A percentile compares a stretch with the other conserved stretches of the same genome.
Conservation (phyloP, 30 jellyfish, hydroid and myxozoan species). For the Chrysaora quinquecirrha region DNA sequence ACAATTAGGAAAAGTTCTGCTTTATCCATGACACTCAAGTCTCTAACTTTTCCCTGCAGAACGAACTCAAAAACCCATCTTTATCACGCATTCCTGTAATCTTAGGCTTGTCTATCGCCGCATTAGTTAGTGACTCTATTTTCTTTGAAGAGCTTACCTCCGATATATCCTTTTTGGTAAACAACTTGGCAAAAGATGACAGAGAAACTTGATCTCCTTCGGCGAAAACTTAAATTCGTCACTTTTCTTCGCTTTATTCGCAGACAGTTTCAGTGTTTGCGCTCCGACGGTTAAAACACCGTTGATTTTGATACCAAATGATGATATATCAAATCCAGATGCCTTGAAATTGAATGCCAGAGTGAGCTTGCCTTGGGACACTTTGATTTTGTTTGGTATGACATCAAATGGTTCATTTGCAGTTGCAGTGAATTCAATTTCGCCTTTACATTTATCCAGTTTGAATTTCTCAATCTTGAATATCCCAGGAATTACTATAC, state of each 20-base stretch:
- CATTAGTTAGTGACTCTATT: slow-evolving; percentile 40
- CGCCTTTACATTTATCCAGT: slow-evolving; percentile 73
- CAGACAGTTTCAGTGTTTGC: slow-evolving; percentile 51
- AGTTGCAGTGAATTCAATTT: slow-evolving; percentile 60
- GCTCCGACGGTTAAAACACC: slow-evolving; percentile 62
- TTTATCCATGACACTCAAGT: slow-evolving; percentile 38
- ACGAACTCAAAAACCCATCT: slow-evolving; percentile 85
- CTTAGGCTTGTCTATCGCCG: slow-evolving; percentile 59
- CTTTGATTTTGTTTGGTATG: slow-evolving; percentile 59
- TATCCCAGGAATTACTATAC: slow-evolving; percentile 54
- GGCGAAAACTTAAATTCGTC: slow-evolving; percentile 58
- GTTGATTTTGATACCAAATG: slow-evolving; percentile 37
- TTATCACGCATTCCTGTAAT: slow-evolving; percentile 57
- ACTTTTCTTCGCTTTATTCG: slow-evolving; percentile 46
- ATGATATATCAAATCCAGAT: slow-evolving; percentile 26
- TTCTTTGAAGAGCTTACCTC: slow-evolving; percentile 49
- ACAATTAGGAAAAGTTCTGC: slow-evolving; percentile 54
- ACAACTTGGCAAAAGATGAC: slow-evolving; percentile 67
- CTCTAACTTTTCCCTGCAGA: slow-evolving; percentile 55
- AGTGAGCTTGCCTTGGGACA: slow-evolving; percentile 56
- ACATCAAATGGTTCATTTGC: slow-evolving; percentile 84
- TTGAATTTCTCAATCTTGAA: slow-evolving; percentile 55
- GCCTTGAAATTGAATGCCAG: slow-evolving; percentile 58
- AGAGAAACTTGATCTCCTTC: slow-evolving; percentile 41
- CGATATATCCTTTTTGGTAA: slow-evolving; percentile 54